Evolutionary conservation across 2,113 vertebrate genomes (phyloP).

Genomic region (Amblyopsis rosae): DNA sequence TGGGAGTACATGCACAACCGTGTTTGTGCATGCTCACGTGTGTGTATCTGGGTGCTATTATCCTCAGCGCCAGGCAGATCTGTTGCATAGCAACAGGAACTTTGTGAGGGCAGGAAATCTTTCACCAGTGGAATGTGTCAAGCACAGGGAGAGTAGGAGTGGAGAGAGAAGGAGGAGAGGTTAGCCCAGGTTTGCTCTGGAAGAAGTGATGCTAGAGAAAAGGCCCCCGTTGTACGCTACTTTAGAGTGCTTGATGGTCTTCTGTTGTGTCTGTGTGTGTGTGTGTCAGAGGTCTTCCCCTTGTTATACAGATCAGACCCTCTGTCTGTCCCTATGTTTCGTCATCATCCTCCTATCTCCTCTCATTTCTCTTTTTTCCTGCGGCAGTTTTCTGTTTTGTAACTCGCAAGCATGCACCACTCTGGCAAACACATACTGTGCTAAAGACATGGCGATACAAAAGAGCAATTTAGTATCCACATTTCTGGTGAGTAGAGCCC

Average conservation of each 20-base stretch:
- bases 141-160: conserved; percentile 20
- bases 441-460: too few species aligned
- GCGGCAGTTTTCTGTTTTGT: too few species aligned
- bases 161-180: neutral
- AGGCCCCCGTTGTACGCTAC: neutral
- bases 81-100: conserved; percentile 64
- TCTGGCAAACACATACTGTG: too few species aligned
- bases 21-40: conserved; percentile 19
- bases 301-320: neutral
- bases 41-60: conserved; percentile 10
- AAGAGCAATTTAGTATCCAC: too few species aligned
- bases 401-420: too few species aligned
- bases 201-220: neutral
- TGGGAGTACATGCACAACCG: neutral
- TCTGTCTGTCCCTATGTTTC: too few species aligned
- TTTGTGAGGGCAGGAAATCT: conserved; percentile 40
- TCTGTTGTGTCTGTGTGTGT: neutral
- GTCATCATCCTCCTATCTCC: too few species aligned
- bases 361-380: too few species aligned
- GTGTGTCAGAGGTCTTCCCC: neutral
- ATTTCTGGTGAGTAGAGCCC: too few species aligned
- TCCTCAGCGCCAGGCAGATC: conserved; percentile 38
- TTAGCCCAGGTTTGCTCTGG: neutral
- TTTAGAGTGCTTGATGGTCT: too few species aligned
- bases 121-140: conserved; percentile 51